These are phyloP conservation scores for Melopsittacus undulatus DNA, from an alignment of 2,797 vertebrate species.

Conservation along the genomic window DNA sequence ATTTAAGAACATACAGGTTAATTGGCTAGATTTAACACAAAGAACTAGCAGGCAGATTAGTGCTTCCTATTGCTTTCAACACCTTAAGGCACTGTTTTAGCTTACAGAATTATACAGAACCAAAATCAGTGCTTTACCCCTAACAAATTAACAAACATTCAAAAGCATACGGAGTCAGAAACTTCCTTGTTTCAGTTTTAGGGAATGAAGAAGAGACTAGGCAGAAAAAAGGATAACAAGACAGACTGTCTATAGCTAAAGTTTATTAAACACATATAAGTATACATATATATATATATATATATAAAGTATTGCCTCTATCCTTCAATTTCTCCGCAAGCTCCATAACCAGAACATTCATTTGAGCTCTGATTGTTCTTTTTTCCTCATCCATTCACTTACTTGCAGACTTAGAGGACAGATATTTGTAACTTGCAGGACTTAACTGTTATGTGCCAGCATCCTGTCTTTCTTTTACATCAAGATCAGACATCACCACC, in stretches of 20 bases:
- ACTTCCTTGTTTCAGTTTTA: neutral
- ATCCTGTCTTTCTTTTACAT: neutral
- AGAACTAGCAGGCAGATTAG: neutral
- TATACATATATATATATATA: neutral
- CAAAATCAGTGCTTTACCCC: neutral
- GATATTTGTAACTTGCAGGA: neutral
- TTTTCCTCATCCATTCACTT: neutral
- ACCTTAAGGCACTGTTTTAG: neutral
- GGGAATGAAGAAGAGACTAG: neutral
- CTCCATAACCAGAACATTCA: neutral
- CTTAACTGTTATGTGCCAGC: rapidly evolving
- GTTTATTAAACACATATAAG: neutral
- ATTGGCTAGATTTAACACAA: neutral
- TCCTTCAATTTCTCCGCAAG: neutral
- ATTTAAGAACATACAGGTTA: neutral
- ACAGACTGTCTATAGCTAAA: neutral
- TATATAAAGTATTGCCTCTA: neutral
- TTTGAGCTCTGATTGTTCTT: neutral
- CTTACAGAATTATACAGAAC: neutral
- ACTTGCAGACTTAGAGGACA: neutral
- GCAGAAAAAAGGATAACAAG: neutral
- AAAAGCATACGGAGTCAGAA: neutral
- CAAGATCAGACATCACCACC: neutral
- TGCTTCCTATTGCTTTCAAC: neutral
- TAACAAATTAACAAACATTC: neutral